Base-by-base conservation (phyloP, 2,113 vertebrate genomes). In the Calonectris borealis region DNA sequence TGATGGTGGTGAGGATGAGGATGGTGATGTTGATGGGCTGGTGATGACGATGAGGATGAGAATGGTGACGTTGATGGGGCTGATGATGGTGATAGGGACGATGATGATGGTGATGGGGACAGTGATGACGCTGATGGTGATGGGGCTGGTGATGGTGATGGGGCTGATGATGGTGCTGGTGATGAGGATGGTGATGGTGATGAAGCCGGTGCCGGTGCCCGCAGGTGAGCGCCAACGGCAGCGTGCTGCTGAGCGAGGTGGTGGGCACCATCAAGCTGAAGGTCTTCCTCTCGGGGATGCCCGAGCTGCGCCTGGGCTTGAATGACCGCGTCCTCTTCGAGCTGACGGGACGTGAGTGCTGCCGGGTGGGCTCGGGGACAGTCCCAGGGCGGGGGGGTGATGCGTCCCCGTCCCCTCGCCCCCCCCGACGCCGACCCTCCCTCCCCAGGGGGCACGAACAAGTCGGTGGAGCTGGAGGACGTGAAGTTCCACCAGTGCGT, bases 401-500 rank as follows among this genome's bases (percentile, higher is more conserved):
- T 15, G 0, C 2, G 4, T 15, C 31, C 65, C 55, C 2, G 1
- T 34, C 31, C 54, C 60, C 15, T 11, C 10, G 4, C 20, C 19
- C 7, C 6, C 22, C 21, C 1, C 3, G 4, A 11, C 32, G 7
- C 69, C 6, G 11, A 31, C 54, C 54, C 29, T 20, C 19, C 75
- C 71, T 52, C 44, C 77, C 52, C 95, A 99, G 99, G 99, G 62
- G 98, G 99, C 86, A 99, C 98, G 79, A 99, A 99, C 88, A 99
- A 99, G 78, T 99, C 99, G 0, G 99, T 99, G 88, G 95, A 98
- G 66, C 98, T 99, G 97, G 99, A 99, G 91, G 99, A 99, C 2
- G 99, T 99, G 11, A 99, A 99, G 94, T 99, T 99, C 96, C 99
- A 99, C 96, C 99, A 99, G 97, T 99, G 99, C 1, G 99, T 99